Percentiles rank a stretch among this genome's conserved stretches.
Evolutionary conservation across 1,140 invertebrate genomes (phyloP).

Genomic region (Brachionus asplanchnoidis): DNA sequence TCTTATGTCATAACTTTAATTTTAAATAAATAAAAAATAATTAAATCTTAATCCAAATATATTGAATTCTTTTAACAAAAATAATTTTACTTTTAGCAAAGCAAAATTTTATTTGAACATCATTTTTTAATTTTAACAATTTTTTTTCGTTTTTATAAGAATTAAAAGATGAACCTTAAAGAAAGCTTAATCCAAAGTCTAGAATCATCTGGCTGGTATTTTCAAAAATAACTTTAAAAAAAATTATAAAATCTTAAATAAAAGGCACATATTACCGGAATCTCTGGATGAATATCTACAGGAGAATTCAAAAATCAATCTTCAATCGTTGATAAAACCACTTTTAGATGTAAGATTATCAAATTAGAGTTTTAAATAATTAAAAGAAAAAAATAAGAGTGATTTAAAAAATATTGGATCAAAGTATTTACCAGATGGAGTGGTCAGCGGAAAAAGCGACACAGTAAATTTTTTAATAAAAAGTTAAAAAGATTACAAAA

Average conservation of each 20-base stretch:
- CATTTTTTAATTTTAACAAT: neutral
- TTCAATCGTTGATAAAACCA: neutral
- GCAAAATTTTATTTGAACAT: neutral
- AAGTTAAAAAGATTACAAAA: neutral
- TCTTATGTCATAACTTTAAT: neutral
- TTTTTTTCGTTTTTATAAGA: neutral
- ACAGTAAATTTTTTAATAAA: neutral
- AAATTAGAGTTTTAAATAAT: neutral
- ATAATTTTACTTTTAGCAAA: constrained; percentile 18
- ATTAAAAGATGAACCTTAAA: neutral
- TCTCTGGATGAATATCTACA: neutral
- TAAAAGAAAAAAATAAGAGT: neutral
- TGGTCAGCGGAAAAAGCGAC: neutral
- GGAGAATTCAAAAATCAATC: neutral
- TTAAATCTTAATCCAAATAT: neutral
- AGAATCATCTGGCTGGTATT: neutral
- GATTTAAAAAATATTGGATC: neutral
- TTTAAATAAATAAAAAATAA: neutral
- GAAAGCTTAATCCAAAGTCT: neutral
- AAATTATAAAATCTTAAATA: neutral
- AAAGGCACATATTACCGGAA: neutral
- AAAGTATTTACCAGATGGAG: neutral
- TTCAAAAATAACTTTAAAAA: neutral
- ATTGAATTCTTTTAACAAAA: neutral
- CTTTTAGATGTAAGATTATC: constrained; percentile 1